These are phyloP conservation scores for Pyrrhia umbra DNA, from an alignment of 2,888 invertebrate genomes.

Conservation along the genomic window DNA sequence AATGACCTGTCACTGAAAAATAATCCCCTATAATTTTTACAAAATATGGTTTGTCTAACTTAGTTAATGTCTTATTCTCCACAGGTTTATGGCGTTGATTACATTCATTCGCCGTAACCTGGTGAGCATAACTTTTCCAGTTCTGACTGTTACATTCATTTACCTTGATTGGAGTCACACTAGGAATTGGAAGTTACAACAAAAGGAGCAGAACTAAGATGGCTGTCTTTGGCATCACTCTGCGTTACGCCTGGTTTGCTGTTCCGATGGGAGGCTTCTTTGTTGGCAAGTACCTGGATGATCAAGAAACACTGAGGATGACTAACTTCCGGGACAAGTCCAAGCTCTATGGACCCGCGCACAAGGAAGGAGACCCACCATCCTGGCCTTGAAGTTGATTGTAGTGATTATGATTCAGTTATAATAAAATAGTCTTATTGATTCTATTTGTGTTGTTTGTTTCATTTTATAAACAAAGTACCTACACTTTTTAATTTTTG, in stretches of 20 bases:
- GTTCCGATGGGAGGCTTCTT: slow-evolving; percentile 90
- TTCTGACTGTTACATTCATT: slow-evolving; percentile 90
- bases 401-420: slow-evolving; percentile 41
- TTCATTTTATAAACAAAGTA: slow-evolving; percentile 9
- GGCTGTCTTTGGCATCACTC: slow-evolving; percentile 90
- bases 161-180: slow-evolving; percentile 94
- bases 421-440: slow-evolving; percentile 60
- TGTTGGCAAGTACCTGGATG: slow-evolving; percentile 92
- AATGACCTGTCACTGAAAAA: too few species aligned
- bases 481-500: not conserved
- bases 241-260: slow-evolving; percentile 84
- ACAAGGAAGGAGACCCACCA: slow-evolving; percentile 92
- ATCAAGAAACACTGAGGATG: slow-evolving; percentile 93
- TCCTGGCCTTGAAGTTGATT: slow-evolving; percentile 91
- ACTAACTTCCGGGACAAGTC: slow-evolving; percentile 94
- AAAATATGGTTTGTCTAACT: too few species aligned
- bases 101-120: slow-evolving; percentile 91
- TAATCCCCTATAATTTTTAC: too few species aligned
- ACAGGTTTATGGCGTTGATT: slow-evolving; percentile 89
- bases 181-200: slow-evolving; percentile 92
- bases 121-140: slow-evolving; percentile 92
- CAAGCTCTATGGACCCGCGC: slow-evolving; percentile 92
- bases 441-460: slow-evolving; percentile 21
- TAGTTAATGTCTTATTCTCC: slow-evolving; percentile 23
- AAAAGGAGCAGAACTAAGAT: slow-evolving; percentile 76